Evolutionary conservation across 1,140 invertebrate species (phyloP).

Genomic region (Heliconius nattereri): DNA sequence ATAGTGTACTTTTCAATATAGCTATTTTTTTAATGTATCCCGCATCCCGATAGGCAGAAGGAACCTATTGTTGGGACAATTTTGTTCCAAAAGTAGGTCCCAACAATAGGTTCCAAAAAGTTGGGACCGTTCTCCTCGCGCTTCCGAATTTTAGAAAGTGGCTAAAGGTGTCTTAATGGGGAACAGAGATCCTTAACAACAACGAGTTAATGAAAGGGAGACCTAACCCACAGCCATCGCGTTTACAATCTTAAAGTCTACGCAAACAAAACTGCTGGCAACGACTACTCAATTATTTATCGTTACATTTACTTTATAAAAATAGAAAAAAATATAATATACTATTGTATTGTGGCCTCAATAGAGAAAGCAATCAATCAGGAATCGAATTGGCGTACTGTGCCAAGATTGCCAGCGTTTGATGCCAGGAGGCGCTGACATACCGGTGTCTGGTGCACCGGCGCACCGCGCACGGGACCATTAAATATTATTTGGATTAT

Average conservation of each 20-base stretch:
- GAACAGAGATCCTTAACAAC: no score
- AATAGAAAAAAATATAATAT: neutral
- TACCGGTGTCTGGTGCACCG: neutral
- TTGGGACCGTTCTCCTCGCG: neutral
- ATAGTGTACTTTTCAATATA: neutral
- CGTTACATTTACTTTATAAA: neutral
- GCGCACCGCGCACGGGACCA: neutral
- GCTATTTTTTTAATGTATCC: neutral
- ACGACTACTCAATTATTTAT: no score
- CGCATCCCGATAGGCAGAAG: neutral
- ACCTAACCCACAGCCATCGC: no score
- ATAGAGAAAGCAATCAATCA: conserved; percentile 30
- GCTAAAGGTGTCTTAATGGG: no score
- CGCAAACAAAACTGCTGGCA: no score
- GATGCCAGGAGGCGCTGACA: conserved; percentile 19
- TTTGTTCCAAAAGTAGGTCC: no score
- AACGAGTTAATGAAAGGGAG: no score
- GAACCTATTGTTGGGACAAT: neutral
- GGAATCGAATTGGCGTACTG: conserved; percentile 7
- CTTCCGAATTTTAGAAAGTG: neutral
- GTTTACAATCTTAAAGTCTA: no score
- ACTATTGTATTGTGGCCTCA: conserved; percentile 17
- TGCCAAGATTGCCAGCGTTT: conserved; percentile 21
- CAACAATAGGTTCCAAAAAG: no score
- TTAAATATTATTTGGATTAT: conserved; percentile 15